A percentile compares a stretch with the other conserved stretches of the same genome.
Conservation (phyloP, 2,797 vertebrate genomes). For the Eurystomus glaucurus region DNA sequence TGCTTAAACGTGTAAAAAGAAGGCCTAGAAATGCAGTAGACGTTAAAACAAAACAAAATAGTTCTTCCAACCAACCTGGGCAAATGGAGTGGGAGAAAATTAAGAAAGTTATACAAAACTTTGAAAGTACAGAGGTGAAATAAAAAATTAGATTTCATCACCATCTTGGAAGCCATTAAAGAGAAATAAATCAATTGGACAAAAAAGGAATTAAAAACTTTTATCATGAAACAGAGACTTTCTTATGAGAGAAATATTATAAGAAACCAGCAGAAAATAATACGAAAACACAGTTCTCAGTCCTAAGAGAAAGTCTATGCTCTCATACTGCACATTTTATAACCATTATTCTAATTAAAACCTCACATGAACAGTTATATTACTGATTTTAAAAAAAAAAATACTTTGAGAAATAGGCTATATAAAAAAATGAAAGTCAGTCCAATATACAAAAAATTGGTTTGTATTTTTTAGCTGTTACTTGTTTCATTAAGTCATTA, state of each 20-base stretch:
- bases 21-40: background rate
- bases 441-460: background rate
- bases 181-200: background rate
- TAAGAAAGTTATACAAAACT: background rate
- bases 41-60: background rate
- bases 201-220: background rate
- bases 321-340: background rate
- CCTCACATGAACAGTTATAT: background rate
- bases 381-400: background rate
- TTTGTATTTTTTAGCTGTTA: background rate
- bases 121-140: background rate
- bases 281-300: background rate
- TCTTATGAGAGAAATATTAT: no score
- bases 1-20: background rate
- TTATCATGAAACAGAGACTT: background rate
- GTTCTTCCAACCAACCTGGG: background rate
- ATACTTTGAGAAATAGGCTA: background rate
- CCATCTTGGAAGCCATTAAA: background rate
- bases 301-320: background rate
- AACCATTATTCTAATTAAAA: background rate
- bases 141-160: background rate
- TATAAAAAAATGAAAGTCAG: background rate
- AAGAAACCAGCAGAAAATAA: background rate
- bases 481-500: background rate
- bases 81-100: background rate